Evolutionary conservation across 1,140 invertebrate genomes (phyloP).

Genomic region (Neuroterus valhalla): DNA sequence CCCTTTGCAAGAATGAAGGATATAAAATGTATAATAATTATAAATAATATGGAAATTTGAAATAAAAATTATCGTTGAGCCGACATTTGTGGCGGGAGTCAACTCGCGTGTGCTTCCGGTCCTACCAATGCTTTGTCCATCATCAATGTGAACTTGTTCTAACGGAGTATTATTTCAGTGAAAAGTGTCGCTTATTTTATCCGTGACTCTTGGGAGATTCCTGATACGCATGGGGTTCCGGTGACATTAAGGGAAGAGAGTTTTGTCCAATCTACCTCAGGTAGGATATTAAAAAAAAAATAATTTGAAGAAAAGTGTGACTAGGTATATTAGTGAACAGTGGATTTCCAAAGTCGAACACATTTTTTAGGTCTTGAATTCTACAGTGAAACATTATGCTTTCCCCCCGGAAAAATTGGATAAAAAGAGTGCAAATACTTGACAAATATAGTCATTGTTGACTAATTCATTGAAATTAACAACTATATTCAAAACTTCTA

Average conservation of each 20-base stretch:
- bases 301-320: background rate
- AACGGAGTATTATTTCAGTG: conserved; percentile 11
- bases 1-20: background rate
- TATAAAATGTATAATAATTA: background rate
- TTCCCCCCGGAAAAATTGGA: no score
- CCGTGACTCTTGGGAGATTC: conserved; percentile 10
- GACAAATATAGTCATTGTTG: no score
- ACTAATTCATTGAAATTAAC: no score
- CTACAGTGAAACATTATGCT: no score
- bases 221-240: conserved; percentile 16
- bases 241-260: background rate
- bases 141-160: conserved; percentile 25
- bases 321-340: no score
- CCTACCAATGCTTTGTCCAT: conserved; percentile 31
- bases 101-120: conserved; percentile 61
- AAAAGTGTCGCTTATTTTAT: background rate
- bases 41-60: background rate
- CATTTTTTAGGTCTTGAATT: no score
- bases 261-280: background rate
- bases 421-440: no score
- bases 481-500: no score
- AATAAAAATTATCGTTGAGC: background rate
- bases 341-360: no score
- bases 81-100: conserved; percentile 40
- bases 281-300: background rate